phyloP scores from a whole-genome alignment of 2,113 vertebrate genomes.

The Ranitomeya variabilis region DNA sequence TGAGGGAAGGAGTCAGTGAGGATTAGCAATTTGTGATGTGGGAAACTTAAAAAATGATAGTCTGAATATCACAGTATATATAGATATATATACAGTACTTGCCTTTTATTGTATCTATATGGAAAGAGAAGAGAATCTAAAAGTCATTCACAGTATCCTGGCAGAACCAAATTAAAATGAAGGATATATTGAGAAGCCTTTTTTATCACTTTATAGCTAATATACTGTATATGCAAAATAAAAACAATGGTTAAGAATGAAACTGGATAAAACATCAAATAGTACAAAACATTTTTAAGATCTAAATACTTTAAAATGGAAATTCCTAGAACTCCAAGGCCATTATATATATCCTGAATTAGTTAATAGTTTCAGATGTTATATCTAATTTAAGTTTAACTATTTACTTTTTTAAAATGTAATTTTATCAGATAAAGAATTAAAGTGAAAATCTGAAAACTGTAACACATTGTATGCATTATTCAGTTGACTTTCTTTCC shows the following conservation, averaged over 20 bases:
- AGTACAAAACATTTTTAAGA: not conserved
- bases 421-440: not conserved
- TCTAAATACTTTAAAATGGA: not conserved
- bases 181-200: not conserved
- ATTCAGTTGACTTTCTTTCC: not conserved
- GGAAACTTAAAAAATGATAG: conserved; percentile 2
- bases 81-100: not conserved
- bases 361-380: not conserved
- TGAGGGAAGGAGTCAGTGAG: conserved; percentile 8
- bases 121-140: not conserved
- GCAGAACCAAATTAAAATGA: not conserved
- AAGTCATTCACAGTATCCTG: not conserved
- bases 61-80: not conserved
- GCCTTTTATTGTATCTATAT: not conserved
- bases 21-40: conserved; percentile 30
- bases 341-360: not conserved
- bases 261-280: not conserved
- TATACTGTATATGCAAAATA: not conserved
- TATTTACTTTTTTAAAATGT: not conserved
- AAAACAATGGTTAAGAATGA: not conserved
- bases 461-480: not conserved
- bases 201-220: not conserved
- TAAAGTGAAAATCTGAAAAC: not conserved
- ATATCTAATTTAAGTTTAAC: not conserved
- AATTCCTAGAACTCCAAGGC: not conserved